These are phyloP conservation scores for Chouioia cunea DNA, from an alignment of 2,888 invertebrate species.

Conservation along the genomic window DNA sequence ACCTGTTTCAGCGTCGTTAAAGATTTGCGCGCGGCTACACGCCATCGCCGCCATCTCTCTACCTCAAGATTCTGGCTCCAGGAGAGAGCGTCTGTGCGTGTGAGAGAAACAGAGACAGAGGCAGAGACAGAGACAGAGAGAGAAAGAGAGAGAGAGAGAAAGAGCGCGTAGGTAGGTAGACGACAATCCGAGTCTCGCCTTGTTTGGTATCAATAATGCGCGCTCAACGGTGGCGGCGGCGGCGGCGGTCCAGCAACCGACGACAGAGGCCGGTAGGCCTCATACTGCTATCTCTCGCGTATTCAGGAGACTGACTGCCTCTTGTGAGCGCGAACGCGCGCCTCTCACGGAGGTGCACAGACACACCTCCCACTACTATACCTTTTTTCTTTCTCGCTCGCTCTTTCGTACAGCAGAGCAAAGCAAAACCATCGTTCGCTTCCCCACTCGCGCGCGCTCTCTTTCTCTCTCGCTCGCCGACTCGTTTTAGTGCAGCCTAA, in stretches of 20 bases:
- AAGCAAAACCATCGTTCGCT: background rate
- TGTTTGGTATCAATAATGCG: conserved; percentile 37
- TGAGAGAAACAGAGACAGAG: no score
- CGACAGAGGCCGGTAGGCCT: conserved; percentile 2
- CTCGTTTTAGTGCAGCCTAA: no score
- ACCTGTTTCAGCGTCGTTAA: conserved; percentile 47
- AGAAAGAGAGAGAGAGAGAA: no score
- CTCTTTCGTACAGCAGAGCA: background rate
- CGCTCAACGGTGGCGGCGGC: background rate
- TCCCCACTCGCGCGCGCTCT: background rate
- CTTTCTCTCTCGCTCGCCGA: no score
- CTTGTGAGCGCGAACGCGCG: conserved; percentile 15
- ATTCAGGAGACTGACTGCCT: background rate
- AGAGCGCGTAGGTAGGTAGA: no score
- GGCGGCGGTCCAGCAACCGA: background rate
- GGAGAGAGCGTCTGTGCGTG: no score
- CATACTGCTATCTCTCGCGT: background rate
- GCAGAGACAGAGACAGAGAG: no score
- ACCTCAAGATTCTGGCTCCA: background rate
- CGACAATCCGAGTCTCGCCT: conserved; percentile 35
- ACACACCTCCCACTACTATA: conserved; percentile 22
- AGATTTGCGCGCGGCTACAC: conserved; percentile 40
- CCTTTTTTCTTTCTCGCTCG: background rate
- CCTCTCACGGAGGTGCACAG: conserved; percentile 18
- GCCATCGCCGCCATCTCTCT: conserved; percentile 24